Conservation (phyloP, 2,888 invertebrate genomes). For the Mythimna albipuncta region DNA sequence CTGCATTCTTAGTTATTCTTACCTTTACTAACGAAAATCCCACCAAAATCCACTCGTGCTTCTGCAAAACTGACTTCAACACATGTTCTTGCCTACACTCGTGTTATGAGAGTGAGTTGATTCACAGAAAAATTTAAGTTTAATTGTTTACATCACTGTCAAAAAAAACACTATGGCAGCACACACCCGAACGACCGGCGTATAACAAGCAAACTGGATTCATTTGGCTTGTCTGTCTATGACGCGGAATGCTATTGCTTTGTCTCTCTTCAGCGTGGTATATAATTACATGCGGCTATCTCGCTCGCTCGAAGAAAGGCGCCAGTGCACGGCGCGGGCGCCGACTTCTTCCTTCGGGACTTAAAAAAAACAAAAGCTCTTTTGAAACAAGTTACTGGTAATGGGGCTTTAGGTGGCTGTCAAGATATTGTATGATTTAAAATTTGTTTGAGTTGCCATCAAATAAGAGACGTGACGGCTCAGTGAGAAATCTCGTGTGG, state of each 20-base stretch:
- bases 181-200: conserved; percentile 82
- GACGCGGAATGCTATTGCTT: conserved; percentile 85
- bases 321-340: conserved; percentile 88
- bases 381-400: conserved; percentile 87
- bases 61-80: conserved; percentile 68
- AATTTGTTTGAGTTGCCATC: conserved; percentile 76
- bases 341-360: conserved; percentile 88
- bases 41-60: conserved; percentile 64
- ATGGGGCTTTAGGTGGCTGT: conserved; percentile 84
- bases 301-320: conserved; percentile 85
- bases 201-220: conserved; percentile 88
- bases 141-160: conserved; percentile 87
- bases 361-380: conserved; percentile 87
- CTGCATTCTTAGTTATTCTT: conserved; percentile 88
- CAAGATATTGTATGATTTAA: conserved; percentile 84
- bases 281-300: conserved; percentile 65
- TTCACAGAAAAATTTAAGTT: conserved; percentile 74
- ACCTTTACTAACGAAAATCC: conserved; percentile 78
- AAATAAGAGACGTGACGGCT: conserved; percentile 55
- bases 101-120: conserved; percentile 72
- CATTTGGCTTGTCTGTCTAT: conserved; percentile 81
- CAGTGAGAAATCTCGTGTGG: conserved; percentile 45
- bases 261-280: conserved; percentile 75
- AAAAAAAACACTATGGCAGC: conserved; percentile 69
- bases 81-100: conserved; percentile 78